A percentile compares a stretch with the other conserved stretches of the same genome.
These are phyloP conservation scores for Denticeps clupeoides DNA, from an alignment of 2,797 vertebrate species.

Conservation along the genomic window DNA sequence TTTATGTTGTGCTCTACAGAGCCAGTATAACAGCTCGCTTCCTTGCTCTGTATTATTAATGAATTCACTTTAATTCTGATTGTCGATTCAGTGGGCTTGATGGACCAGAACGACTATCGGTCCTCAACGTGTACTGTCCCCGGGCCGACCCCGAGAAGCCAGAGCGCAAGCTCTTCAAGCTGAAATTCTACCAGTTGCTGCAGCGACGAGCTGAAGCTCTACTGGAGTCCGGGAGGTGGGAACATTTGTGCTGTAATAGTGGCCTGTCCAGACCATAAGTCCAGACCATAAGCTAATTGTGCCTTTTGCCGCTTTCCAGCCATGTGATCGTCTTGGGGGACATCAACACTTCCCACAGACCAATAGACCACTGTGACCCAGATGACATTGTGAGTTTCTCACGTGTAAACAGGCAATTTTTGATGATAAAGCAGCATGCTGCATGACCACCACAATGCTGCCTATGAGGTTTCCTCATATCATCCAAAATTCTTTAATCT, in stretches of 20 bases:
- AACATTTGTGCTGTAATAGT: background rate
- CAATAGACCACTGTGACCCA: constrained; percentile 79
- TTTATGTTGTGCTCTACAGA: background rate
- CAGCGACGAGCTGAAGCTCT: constrained; percentile 70
- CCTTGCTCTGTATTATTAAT: background rate
- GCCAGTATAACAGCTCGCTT: too few relatives aligned
- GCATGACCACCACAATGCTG: too few relatives aligned
- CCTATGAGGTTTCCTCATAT: too few relatives aligned
- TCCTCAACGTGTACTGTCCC: constrained; percentile 85
- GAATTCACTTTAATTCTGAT: too few relatives aligned
- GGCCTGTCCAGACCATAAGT: background rate
- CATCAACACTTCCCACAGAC: constrained; percentile 77
- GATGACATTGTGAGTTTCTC: constrained; percentile 59
- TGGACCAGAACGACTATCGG: constrained; percentile 53
- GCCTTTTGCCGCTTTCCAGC: constrained; percentile 42
- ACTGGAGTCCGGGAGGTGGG: constrained; percentile 64
- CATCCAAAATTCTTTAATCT: too few relatives aligned
- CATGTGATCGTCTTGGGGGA: constrained; percentile 80
- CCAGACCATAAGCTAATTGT: background rate
- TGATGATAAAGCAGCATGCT: too few relatives aligned
- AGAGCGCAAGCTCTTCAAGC: constrained; percentile 70
- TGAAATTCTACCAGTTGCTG: constrained; percentile 74
- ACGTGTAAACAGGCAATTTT: background rate
- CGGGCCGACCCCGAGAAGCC: constrained; percentile 79
- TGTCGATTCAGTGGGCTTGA: constrained; percentile 47